A percentile compares a stretch with the other conserved stretches of the same genome.
Conservation (phyloP, 2,113 vertebrate species). For the Helogale parvula region DNA sequence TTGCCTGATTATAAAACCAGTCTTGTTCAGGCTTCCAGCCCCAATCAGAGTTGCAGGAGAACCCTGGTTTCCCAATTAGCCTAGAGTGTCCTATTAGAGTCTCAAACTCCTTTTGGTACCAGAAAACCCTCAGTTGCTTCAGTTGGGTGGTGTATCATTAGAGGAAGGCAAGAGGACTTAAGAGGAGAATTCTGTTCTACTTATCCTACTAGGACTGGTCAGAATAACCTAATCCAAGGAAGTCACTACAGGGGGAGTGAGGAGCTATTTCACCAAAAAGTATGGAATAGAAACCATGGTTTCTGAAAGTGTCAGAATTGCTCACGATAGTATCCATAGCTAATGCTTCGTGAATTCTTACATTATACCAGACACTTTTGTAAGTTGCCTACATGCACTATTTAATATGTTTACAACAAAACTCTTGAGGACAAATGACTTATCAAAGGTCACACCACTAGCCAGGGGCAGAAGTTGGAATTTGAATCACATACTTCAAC, state of each 20-base stretch:
- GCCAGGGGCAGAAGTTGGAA: neutral
- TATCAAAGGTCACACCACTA: neutral
- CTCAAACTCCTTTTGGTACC: neutral
- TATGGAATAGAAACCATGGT: neutral
- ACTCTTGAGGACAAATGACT: neutral
- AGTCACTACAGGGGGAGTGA: neutral
- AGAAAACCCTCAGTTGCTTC: neutral
- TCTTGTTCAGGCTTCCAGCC: neutral
- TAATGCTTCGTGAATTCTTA: neutral
- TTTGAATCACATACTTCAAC: neutral
- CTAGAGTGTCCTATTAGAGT: neutral
- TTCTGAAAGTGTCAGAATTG: neutral
- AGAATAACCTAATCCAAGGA: neutral
- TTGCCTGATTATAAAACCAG: neutral
- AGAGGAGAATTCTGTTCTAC: neutral
- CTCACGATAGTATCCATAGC: neutral
- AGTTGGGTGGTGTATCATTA: neutral
- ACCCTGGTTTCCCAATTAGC: neutral
- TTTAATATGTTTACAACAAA: neutral
- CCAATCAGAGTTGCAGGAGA: neutral
- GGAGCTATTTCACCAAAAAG: neutral
- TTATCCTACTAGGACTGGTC: neutral
- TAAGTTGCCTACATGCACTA: neutral
- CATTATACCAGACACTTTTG: neutral
- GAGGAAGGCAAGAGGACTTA: neutral